Percentiles rank a stretch among this genome's conserved stretches.
Conservation (phyloP, 2,888 invertebrate genomes). For the Criorhina ranunculi region DNA sequence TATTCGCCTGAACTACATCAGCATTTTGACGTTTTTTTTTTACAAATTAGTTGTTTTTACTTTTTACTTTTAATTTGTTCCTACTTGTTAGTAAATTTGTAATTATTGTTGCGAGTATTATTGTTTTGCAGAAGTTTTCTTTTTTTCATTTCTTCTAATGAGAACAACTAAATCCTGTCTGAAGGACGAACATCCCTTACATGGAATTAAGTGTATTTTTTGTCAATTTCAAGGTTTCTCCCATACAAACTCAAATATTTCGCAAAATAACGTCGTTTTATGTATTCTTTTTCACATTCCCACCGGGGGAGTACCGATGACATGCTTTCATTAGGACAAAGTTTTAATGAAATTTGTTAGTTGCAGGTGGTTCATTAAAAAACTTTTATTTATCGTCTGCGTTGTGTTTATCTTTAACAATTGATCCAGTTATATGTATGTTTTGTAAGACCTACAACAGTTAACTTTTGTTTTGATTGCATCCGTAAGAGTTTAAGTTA, state of each 20-base stretch:
- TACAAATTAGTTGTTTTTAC: too few relatives aligned
- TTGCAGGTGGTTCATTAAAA: conserved; percentile 57
- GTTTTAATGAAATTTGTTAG: conserved; percentile 68
- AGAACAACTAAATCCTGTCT: too few relatives aligned
- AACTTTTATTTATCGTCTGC: conserved; percentile 45
- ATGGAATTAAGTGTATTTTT: not conserved
- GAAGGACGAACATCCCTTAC: not conserved
- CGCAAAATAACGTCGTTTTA: not conserved
- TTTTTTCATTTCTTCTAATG: too few relatives aligned
- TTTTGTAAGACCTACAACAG: too few relatives aligned
- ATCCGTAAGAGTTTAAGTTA: not conserved
- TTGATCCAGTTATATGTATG: conserved; percentile 6
- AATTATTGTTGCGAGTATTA: too few relatives aligned
- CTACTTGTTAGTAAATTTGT: too few relatives aligned
- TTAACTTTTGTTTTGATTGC: not conserved
- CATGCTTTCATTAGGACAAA: conserved; percentile 52
- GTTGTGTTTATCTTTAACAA: conserved; percentile 37
- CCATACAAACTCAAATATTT: not conserved
- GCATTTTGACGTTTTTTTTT: too few relatives aligned
- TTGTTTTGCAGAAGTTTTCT: too few relatives aligned
- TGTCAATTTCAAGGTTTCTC: not conserved
- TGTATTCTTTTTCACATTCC: not conserved
- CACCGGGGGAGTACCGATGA: conserved; percentile 1
- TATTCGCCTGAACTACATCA: too few relatives aligned
- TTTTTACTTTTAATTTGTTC: too few relatives aligned